A percentile compares a stretch with the other conserved stretches of the same genome.
Evolutionary conservation across 1,140 invertebrate species (phyloP).

Genomic region (Polypedilum vanderplanki): DNA sequence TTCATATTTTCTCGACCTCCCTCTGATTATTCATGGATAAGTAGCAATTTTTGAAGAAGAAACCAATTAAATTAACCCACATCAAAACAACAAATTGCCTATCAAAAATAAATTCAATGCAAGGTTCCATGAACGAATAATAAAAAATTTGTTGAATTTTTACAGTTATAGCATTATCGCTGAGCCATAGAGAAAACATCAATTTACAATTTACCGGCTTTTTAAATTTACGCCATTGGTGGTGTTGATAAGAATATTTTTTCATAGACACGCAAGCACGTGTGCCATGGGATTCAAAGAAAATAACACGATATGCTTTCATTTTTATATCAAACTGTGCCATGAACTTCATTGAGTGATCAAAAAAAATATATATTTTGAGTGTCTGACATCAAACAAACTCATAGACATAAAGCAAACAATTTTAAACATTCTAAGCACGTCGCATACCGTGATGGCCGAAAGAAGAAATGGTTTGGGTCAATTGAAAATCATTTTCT

Average conservation of each 20-base stretch:
- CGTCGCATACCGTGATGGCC: background rate
- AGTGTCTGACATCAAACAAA: background rate
- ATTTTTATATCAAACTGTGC: background rate
- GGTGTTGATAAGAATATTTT: too few relatives aligned
- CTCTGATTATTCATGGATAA: background rate
- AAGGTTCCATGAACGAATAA: background rate
- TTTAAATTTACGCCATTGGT: too few relatives aligned
- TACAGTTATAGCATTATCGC: background rate
- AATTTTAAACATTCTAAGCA: background rate
- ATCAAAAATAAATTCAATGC: background rate
- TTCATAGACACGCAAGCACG: background rate
- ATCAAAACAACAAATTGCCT: background rate
- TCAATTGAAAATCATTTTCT: slow-evolving; percentile 14
- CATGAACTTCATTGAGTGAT: background rate
- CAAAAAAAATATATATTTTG: background rate
- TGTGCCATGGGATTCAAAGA: background rate
- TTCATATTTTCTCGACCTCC: too few relatives aligned
- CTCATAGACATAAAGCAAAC: background rate
- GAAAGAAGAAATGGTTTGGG: background rate
- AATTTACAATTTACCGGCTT: background rate
- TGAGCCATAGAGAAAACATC: background rate
- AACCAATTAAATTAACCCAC: slow-evolving; percentile 16
- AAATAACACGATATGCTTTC: background rate
- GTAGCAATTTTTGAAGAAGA: background rate
- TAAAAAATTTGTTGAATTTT: too few relatives aligned